These are phyloP conservation scores for Drosophila planitibia DNA, from an alignment of 2,888 invertebrate species.

Conservation along the genomic window DNA sequence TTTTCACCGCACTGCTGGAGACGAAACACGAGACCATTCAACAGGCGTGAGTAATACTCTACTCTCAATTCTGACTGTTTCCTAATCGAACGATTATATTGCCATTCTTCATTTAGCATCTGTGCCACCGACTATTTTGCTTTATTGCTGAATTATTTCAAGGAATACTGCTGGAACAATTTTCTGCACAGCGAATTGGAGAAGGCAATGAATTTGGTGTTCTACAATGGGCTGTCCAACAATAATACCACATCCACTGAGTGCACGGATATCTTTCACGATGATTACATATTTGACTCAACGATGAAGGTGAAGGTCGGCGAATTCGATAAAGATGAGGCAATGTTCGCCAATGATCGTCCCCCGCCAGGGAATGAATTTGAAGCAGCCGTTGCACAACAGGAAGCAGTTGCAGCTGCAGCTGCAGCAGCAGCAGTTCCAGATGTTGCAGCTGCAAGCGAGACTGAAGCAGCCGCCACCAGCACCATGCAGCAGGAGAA, in stretches of 20 bases:
- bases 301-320: constrained; percentile 39
- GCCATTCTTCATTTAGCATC: constrained; percentile 65
- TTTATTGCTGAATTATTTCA: constrained; percentile 93
- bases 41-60: constrained; percentile 86
- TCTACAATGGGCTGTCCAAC: constrained; percentile 85
- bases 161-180: constrained; percentile 96
- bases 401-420: constrained; percentile 22
- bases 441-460: constrained; percentile 20
- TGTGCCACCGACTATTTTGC: constrained; percentile 87
- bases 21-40: constrained; percentile 91
- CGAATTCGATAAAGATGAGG: background rate
- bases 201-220: constrained; percentile 91
- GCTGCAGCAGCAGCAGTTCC: constrained; percentile 4
- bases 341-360: background rate
- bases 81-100: background rate
- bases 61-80: background rate
- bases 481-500: constrained; percentile 36
- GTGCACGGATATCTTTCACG: constrained; percentile 66
- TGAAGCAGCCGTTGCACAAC: constrained; percentile 7
- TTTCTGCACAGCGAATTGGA: constrained; percentile 97
- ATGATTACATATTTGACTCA: constrained; percentile 59
- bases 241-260: constrained; percentile 80
- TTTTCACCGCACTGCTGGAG: constrained; percentile 91
- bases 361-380: background rate
- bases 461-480: background rate